These are phyloP conservation scores for Anoplolepis gracilipes DNA, from an alignment of 1,140 invertebrate genomes.

Conservation along the genomic window DNA sequence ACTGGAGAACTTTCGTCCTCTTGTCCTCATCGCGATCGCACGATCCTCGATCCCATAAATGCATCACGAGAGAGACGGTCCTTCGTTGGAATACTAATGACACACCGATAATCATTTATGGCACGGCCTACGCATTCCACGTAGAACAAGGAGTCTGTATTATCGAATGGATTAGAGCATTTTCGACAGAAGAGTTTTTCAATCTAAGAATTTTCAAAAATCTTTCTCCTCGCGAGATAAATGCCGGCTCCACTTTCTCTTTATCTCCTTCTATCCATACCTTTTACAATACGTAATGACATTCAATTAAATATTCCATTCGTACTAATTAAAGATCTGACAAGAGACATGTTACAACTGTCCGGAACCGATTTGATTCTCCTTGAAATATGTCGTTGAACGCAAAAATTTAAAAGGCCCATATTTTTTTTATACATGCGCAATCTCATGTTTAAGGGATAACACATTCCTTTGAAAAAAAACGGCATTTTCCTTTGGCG, in stretches of 20 bases:
- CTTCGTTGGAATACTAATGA: slow-evolving; percentile 48
- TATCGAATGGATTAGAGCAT: not conserved
- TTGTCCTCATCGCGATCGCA: not conserved
- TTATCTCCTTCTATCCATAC: not conserved
- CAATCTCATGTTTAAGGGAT: too few relatives aligned
- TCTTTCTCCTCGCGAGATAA: not conserved
- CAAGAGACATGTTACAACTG: too few relatives aligned
- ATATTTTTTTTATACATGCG: too few relatives aligned
- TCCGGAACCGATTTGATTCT: too few relatives aligned
- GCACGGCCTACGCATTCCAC: slow-evolving; percentile 19
- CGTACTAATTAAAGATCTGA: not conserved
- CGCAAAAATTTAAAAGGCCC: too few relatives aligned
- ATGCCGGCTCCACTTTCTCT: too few relatives aligned
- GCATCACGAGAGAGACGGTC: slow-evolving; percentile 29
- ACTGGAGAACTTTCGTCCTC: not conserved
- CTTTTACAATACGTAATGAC: not conserved
- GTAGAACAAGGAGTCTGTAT: slow-evolving; percentile 30
- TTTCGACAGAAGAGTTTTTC: not conserved
- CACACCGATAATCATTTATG: slow-evolving; percentile 32
- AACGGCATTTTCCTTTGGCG: too few relatives aligned
- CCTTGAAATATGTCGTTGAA: too few relatives aligned
- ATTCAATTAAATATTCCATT: not conserved
- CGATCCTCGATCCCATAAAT: slow-evolving; percentile 39
- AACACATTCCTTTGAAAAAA: too few relatives aligned
- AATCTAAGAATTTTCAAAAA: not conserved